Conservation (phyloP, 2,888 invertebrate genomes). For the Lepidocyrtoides sp. region DNA sequence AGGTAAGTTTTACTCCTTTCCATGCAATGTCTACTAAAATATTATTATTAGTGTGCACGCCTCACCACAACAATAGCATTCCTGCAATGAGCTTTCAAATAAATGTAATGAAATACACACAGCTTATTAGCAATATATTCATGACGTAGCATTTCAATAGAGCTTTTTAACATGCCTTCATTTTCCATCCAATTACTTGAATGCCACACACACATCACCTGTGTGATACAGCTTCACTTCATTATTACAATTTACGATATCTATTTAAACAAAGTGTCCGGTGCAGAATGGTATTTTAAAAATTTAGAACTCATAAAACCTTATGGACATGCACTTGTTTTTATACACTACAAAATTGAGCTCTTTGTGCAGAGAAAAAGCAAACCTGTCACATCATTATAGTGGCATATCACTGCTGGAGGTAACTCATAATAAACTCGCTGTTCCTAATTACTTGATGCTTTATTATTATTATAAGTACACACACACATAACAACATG, state of each 20-base stretch:
- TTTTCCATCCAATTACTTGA: constrained; percentile 62
- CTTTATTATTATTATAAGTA: constrained; percentile 52
- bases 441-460: constrained; percentile 66
- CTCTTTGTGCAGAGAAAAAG: neutral
- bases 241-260: neutral
- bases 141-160: too few relatives aligned
- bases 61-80: constrained; percentile 38
- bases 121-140: constrained; percentile 70
- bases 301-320: constrained; percentile 37
- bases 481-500: constrained; percentile 26
- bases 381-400: constrained; percentile 35
- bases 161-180: constrained; percentile 29
- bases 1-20: constrained; percentile 32
- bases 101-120: constrained; percentile 24
- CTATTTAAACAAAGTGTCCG: constrained; percentile 38
- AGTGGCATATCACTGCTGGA: constrained; percentile 43
- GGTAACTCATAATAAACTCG: constrained; percentile 58
- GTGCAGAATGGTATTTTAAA: constrained; percentile 68
- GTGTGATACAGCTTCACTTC: constrained; percentile 44
- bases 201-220: constrained; percentile 54
- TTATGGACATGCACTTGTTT: neutral
- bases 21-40: constrained; percentile 42
- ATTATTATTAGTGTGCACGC: constrained; percentile 43
- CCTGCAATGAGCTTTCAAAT: neutral
- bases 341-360: neutral